A percentile compares a stretch with the other conserved stretches of the same genome.
These are phyloP conservation scores for Rhinoderma darwinii DNA, from an alignment of 2,113 vertebrate genomes.

Conservation along the genomic window DNA sequence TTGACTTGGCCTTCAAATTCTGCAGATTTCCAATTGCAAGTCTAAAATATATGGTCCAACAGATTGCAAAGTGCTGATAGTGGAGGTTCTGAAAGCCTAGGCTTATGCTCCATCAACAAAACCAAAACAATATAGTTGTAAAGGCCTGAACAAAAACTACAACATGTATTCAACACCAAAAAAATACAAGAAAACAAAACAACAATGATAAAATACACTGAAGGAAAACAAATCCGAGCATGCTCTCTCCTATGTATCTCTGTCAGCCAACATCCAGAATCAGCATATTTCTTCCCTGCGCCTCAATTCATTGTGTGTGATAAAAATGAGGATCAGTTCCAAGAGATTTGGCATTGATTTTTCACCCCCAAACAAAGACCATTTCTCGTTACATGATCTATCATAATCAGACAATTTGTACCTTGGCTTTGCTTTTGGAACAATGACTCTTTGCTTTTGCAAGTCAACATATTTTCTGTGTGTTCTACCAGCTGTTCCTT, in stretches of 20 bases:
- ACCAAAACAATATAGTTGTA: background rate
- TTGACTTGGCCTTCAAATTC: too few relatives aligned
- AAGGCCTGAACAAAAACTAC: background rate
- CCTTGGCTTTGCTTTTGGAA: constrained; percentile 73
- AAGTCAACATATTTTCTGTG: constrained; percentile 63
- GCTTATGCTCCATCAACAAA: background rate
- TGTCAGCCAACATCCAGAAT: constrained; percentile 75
- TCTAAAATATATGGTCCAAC: too few relatives aligned
- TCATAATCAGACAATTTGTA: constrained; percentile 88
- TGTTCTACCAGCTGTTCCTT: constrained; percentile 49
- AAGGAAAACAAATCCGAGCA: constrained; percentile 59
- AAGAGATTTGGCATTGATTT: constrained; percentile 78
- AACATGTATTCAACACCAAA: background rate
- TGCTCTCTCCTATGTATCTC: constrained; percentile 73
- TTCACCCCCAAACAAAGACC: constrained; percentile 77
- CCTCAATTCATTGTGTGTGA: constrained; percentile 68
- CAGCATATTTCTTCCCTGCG: constrained; percentile 74
- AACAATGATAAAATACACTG: constrained; percentile 2
- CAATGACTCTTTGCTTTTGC: constrained; percentile 63
- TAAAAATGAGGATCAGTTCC: constrained; percentile 64
- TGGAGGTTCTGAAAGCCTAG: background rate
- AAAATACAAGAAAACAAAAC: constrained; percentile 4
- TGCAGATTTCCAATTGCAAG: too few relatives aligned
- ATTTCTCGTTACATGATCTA: constrained; percentile 80
- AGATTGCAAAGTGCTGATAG: background rate